These are phyloP conservation scores for Dascillus cervinus DNA, from an alignment of 2,888 invertebrate species.

Conservation along the genomic window DNA sequence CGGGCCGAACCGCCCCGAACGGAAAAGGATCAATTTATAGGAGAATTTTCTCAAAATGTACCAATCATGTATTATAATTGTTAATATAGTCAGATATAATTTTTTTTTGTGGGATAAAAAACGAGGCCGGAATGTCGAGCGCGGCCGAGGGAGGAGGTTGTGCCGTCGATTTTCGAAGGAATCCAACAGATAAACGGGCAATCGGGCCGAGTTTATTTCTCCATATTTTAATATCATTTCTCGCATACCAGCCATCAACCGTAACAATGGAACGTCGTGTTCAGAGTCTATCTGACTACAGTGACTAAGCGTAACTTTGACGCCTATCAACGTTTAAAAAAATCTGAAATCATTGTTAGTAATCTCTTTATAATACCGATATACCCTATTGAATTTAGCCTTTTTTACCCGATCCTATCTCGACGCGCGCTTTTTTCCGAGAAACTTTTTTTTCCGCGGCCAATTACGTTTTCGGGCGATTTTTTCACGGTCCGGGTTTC, in stretches of 20 bases:
- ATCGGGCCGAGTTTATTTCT: conserved; percentile 20
- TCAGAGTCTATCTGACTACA: conserved; percentile 21
- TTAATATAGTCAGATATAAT: too few relatives aligned
- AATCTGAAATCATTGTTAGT: conserved; percentile 30
- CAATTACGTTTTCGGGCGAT: too few relatives aligned
- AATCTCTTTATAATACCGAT: conserved; percentile 31
- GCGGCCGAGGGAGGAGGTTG: background rate
- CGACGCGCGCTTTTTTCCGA: too few relatives aligned
- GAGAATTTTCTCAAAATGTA: conserved; percentile 34
- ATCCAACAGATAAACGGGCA: conserved; percentile 15
- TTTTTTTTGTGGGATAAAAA: too few relatives aligned
- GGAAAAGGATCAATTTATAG: conserved; percentile 28
- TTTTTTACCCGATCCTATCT: too few relatives aligned
- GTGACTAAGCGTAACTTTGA: conserved; percentile 26
- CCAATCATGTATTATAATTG: conserved; percentile 38
- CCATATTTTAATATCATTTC: conserved; percentile 23
- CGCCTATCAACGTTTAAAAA: conserved; percentile 29
- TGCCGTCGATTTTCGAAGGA: conserved; percentile 1
- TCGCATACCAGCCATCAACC: conserved; percentile 21
- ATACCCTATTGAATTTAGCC: conserved; percentile 21
- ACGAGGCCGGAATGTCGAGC: too few relatives aligned
- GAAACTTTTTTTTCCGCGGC: too few relatives aligned
- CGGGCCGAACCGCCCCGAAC: too few relatives aligned
- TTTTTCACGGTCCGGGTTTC: too few relatives aligned
- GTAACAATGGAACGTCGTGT: conserved; percentile 27